phyloP scores from a whole-genome alignment of 2,888 invertebrate genomes.

The Pyrochroa serraticornis region DNA sequence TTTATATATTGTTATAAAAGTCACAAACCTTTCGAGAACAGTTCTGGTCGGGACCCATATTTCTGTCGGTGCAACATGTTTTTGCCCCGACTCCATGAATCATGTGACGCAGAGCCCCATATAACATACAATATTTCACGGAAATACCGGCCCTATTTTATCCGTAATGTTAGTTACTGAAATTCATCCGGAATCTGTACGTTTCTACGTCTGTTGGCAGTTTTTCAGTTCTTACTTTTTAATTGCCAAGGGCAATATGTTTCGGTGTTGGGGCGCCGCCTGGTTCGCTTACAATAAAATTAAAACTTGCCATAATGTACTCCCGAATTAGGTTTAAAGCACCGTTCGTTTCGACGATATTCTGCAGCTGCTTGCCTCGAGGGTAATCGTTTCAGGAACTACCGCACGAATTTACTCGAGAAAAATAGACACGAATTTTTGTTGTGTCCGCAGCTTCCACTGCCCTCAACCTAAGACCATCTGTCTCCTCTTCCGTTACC shows the following conservation, averaged over 20 bases:
- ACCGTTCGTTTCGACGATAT: slow-evolving; percentile 7
- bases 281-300: slow-evolving; percentile 10
- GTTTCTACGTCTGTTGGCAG: slow-evolving; percentile 12
- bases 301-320: slow-evolving; percentile 14
- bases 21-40: slow-evolving; percentile 53
- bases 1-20: slow-evolving; percentile 55
- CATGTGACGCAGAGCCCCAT: slow-evolving; percentile 32
- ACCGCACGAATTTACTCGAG: no score
- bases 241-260: slow-evolving; percentile 16
- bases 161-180: slow-evolving; percentile 19
- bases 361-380: neutral
- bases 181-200: slow-evolving; percentile 22
- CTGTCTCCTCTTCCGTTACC: no score
- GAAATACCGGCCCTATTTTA: slow-evolving; percentile 31
- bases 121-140: slow-evolving; percentile 34
- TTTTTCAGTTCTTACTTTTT: slow-evolving; percentile 20
- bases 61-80: slow-evolving; percentile 58
- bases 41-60: slow-evolving; percentile 48
- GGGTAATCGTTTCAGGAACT: no score
- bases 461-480: no score
- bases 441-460: no score
- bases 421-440: no score
- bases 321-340: slow-evolving; percentile 11
- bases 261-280: neutral
- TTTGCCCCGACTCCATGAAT: slow-evolving; percentile 55